These are phyloP conservation scores for Pogonocichla stellata DNA, from an alignment of 2,113 vertebrate genomes.

Conservation along the genomic window DNA sequence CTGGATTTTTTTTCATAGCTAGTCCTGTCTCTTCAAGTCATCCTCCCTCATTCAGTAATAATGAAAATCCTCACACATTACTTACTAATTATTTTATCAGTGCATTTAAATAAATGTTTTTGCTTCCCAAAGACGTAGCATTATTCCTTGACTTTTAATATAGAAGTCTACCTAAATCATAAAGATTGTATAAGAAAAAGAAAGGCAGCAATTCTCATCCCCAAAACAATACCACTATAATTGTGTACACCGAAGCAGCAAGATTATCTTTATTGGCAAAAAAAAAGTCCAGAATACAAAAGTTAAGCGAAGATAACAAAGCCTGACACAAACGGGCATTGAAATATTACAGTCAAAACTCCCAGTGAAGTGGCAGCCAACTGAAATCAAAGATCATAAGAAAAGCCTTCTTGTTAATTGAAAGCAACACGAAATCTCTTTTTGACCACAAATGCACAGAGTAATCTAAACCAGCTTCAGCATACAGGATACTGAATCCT, in stretches of 20 bases:
- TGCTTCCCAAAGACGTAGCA: background rate
- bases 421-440: background rate
- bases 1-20: background rate
- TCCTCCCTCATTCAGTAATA: background rate
- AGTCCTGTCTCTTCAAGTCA: background rate
- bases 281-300: background rate
- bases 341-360: slow-evolving; percentile 12
- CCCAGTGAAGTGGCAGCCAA: slow-evolving; percentile 16
- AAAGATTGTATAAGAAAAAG: background rate
- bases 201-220: background rate
- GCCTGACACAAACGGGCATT: slow-evolving; percentile 1
- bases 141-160: background rate
- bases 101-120: background rate
- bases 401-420: background rate
- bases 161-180: background rate
- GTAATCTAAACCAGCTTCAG: background rate
- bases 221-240: background rate
- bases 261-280: background rate
- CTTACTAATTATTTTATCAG: background rate
- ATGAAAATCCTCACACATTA: background rate
- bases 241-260: background rate
- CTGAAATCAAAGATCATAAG: slow-evolving; percentile 26
- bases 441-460: background rate
- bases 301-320: background rate
- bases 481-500: background rate